Evolutionary conservation across 2,113 vertebrate genomes (phyloP).

Genomic region (Sinocyclocheilus anshuiensis): DNA sequence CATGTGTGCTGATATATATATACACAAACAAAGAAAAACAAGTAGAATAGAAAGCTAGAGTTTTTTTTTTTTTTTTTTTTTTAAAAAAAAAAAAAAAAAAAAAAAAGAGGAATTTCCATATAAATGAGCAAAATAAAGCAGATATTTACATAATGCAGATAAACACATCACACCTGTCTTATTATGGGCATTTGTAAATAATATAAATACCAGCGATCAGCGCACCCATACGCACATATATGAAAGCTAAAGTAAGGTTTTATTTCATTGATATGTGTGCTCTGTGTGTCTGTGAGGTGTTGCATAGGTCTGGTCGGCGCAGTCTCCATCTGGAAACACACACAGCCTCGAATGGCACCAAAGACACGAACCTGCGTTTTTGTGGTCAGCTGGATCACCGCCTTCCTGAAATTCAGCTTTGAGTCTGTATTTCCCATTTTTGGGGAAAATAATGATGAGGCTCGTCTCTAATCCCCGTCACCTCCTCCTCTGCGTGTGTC

Average conservation of each 20-base stretch:
- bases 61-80: too few species aligned
- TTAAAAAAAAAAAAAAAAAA: too few species aligned
- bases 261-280: too few species aligned
- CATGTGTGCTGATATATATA: too few species aligned
- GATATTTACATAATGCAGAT: neutral
- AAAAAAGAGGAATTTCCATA: neutral
- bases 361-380: conserved; percentile 87
- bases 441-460: conserved; percentile 62
- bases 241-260: neutral
- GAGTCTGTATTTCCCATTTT: conserved; percentile 94
- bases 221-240: too few species aligned
- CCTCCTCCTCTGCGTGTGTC: conserved; percentile 65
- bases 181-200: neutral
- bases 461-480: conserved; percentile 70
- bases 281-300: conserved; percentile 3
- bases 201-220: neutral
- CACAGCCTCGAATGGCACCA: too few species aligned
- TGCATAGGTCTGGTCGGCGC: conserved; percentile 35
- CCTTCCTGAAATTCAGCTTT: conserved; percentile 97
- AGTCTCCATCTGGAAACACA: conserved; percentile 48
- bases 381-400: conserved; percentile 97
- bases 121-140: neutral
- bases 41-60: too few species aligned
- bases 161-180: neutral
- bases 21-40: too few species aligned